These are phyloP conservation scores for Nematostella vectensis DNA, from an alignment of 92 coral and sea anemone species.

Conservation along the genomic window DNA sequence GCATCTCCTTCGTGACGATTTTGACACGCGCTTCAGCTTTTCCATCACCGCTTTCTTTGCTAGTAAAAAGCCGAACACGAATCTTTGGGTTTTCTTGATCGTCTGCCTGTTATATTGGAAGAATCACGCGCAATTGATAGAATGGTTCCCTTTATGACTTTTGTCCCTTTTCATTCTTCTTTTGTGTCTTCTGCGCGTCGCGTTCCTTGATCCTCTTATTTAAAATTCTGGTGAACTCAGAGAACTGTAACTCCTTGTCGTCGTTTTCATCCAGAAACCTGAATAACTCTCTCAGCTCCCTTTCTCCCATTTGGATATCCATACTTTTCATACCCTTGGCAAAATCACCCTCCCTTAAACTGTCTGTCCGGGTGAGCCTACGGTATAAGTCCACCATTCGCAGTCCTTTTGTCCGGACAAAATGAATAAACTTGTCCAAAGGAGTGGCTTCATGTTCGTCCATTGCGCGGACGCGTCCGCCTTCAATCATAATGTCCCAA, in stretches of 20 bases:
- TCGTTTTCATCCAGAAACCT: constrained; percentile 32
- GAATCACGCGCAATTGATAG: too few relatives aligned
- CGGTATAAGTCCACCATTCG: constrained; percentile 58
- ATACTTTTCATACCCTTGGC: constrained; percentile 33
- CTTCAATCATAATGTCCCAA: constrained; percentile 42
- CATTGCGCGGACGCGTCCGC: constrained; percentile 15
- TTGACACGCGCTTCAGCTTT: too few relatives aligned
- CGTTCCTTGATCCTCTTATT: constrained; percentile 14
- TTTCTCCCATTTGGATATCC: constrained; percentile 34
- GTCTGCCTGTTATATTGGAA: too few relatives aligned
- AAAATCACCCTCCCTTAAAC: constrained; percentile 19
- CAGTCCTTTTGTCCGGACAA: constrained; percentile 26
- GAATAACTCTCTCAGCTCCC: constrained; percentile 25
- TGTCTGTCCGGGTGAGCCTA: constrained; percentile 22
- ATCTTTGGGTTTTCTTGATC: too few relatives aligned
- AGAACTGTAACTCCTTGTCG: constrained; percentile 39
- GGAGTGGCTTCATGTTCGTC: constrained; percentile 27
- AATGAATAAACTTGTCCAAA: constrained; percentile 33
- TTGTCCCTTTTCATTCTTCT: not conserved
- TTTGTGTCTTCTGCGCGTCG: constrained; percentile 8
- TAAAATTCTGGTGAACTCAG: constrained; percentile 38
- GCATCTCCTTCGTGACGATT: too few relatives aligned
- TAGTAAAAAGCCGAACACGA: too few relatives aligned
- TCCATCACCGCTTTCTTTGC: too few relatives aligned
- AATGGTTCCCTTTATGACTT: too few relatives aligned